These are phyloP conservation scores for Mormyrus hasselquistii DNA, from an alignment of 2,797 vertebrate genomes.

Conservation along the genomic window DNA sequence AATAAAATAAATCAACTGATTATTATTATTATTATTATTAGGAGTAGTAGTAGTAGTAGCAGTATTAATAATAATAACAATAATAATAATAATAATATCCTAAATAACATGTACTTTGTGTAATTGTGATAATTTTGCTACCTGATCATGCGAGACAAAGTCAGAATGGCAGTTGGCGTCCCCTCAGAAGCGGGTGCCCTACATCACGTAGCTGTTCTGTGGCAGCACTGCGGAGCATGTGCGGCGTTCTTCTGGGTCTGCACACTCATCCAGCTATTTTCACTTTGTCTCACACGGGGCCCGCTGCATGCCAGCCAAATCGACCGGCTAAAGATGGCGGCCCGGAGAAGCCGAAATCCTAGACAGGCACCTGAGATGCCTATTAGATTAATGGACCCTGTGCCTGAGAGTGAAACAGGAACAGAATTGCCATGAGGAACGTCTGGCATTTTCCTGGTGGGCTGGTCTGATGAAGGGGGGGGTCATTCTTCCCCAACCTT, in stretches of 20 bases:
- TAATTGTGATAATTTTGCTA: background rate
- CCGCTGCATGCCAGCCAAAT: background rate
- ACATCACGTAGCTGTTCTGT: background rate
- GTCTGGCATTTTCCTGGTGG: background rate
- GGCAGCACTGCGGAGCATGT: background rate
- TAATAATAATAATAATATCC: background rate
- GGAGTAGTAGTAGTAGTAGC: no score
- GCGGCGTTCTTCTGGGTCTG: background rate
- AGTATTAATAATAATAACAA: background rate
- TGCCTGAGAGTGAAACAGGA: background rate
- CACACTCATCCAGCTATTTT: background rate
- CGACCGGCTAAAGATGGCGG: background rate
- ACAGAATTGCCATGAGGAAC: background rate
- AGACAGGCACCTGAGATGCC: background rate
- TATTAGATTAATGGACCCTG: background rate
- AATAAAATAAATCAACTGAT: background rate
- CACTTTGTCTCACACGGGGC: background rate
- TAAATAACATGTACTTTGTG: background rate
- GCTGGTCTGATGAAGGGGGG: background rate
- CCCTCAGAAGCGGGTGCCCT: background rate
- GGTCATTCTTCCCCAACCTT: background rate
- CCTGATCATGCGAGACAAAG: background rate
- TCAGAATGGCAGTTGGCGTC: background rate
- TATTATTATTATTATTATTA: background rate
- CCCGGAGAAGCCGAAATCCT: background rate